Evolutionary conservation across 2,888 invertebrate genomes (phyloP).

Genomic region (Agrochola litura): DNA sequence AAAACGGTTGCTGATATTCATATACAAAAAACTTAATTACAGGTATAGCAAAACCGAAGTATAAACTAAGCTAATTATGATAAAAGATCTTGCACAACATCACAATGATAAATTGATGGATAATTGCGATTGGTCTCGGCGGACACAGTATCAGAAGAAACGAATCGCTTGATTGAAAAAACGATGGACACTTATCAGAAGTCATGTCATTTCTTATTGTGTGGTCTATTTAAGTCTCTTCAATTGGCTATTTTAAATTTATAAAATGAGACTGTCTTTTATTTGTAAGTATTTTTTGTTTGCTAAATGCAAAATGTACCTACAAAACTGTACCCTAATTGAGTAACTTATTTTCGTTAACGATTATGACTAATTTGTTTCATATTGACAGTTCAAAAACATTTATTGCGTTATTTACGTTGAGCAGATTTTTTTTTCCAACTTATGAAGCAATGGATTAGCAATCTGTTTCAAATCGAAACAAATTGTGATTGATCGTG

Average conservation of each 20-base stretch:
- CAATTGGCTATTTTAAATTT: slow-evolving; percentile 11
- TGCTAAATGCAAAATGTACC: background rate
- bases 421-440: too few species aligned
- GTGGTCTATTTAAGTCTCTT: slow-evolving; percentile 7
- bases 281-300: slow-evolving; percentile 39
- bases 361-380: too few species aligned
- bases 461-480: too few species aligned
- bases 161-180: slow-evolving; percentile 53
- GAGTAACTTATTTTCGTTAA: too few species aligned
- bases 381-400: too few species aligned
- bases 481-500: too few species aligned
- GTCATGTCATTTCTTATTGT: slow-evolving; percentile 7
- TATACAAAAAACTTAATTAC: background rate
- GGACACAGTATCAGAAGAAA: slow-evolving; percentile 30
- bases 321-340: too few species aligned
- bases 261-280: slow-evolving; percentile 48
- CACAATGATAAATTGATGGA: slow-evolving; percentile 3
- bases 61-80: background rate
- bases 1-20: background rate
- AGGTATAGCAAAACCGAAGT: background rate
- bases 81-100: background rate
- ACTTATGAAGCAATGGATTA: too few species aligned
- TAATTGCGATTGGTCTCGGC: slow-evolving; percentile 21
- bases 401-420: too few species aligned
- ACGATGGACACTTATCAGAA: slow-evolving; percentile 7